Conservation (phyloP, 2,113 vertebrate species). For the Pardalotus punctatus region DNA sequence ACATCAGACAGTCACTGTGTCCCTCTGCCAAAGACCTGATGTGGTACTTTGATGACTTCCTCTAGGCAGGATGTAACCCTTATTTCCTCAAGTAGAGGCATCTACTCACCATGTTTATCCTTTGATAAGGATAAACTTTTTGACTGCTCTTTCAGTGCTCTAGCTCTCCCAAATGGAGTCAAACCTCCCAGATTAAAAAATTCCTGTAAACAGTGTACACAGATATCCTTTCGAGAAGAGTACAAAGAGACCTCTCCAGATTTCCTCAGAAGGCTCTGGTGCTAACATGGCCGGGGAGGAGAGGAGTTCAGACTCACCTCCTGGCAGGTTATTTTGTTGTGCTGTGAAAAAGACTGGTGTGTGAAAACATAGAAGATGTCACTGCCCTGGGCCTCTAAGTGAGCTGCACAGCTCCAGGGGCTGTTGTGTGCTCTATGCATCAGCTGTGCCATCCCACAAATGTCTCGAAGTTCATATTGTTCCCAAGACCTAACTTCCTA, state of each 20-base stretch:
- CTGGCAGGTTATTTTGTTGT: neutral
- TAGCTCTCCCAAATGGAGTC: neutral
- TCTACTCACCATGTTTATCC: neutral
- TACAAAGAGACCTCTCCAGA: neutral
- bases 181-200: neutral
- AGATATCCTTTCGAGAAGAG: neutral
- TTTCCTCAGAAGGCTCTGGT: neutral
- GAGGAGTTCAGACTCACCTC: neutral
- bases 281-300: neutral
- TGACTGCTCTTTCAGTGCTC: neutral
- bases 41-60: neutral
- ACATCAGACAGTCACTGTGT: neutral
- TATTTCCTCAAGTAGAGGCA: neutral
- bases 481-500: neutral
- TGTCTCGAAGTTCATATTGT: neutral
- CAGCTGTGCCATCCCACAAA: neutral
- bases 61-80: neutral
- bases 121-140: neutral
- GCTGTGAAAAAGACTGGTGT: neutral
- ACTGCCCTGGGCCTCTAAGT: neutral
- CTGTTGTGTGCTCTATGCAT: neutral
- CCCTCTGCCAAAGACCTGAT: neutral
- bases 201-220: neutral
- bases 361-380: neutral
- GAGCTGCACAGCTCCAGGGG: neutral